These are phyloP conservation scores for Conistra vaccinii DNA, from an alignment of 2,888 invertebrate genomes.

Conservation along the genomic window DNA sequence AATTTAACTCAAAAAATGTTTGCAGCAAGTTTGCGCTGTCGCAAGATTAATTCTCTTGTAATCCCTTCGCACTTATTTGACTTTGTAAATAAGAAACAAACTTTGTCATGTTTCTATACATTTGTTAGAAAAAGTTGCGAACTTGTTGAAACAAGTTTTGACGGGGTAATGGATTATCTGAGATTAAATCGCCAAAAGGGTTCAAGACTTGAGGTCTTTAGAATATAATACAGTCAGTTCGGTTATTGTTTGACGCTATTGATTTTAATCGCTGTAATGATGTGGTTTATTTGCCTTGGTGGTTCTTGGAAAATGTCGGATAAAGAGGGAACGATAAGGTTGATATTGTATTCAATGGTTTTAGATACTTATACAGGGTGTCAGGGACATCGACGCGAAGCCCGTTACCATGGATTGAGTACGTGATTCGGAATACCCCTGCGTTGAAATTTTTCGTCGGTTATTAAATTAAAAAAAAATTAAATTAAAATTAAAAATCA, in stretches of 20 bases:
- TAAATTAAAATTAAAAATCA: too few species aligned
- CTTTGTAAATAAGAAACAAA: slow-evolving; percentile 39
- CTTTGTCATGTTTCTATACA: slow-evolving; percentile 17
- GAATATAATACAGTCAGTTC: slow-evolving; percentile 33
- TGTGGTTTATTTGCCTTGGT: background rate
- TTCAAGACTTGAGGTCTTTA: slow-evolving; percentile 8
- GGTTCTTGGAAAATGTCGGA: background rate
- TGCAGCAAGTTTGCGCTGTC: background rate
- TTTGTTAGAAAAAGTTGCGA: slow-evolving; percentile 46
- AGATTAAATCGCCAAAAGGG: slow-evolving; percentile 43
- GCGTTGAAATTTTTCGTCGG: too few species aligned
- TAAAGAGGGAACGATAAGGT: background rate
- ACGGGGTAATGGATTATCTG: slow-evolving; percentile 35
- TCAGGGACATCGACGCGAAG: too few species aligned
- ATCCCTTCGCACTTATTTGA: slow-evolving; percentile 40
- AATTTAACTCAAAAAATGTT: slow-evolving; percentile 31
- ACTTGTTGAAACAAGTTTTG: slow-evolving; percentile 42
- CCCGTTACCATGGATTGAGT: too few species aligned
- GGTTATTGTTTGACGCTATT: slow-evolving; percentile 17
- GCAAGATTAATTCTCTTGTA: slow-evolving; percentile 32
- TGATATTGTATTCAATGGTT: background rate
- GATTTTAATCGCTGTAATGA: slow-evolving; percentile 3
- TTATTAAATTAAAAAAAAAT: too few species aligned
- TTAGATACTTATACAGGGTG: too few species aligned
- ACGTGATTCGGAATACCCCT: too few species aligned